Evolutionary conservation across 2,113 vertebrate species (phyloP), one percentile per base, ranked within the genome.

Genomic region (Laticauda colubrina): DNA sequence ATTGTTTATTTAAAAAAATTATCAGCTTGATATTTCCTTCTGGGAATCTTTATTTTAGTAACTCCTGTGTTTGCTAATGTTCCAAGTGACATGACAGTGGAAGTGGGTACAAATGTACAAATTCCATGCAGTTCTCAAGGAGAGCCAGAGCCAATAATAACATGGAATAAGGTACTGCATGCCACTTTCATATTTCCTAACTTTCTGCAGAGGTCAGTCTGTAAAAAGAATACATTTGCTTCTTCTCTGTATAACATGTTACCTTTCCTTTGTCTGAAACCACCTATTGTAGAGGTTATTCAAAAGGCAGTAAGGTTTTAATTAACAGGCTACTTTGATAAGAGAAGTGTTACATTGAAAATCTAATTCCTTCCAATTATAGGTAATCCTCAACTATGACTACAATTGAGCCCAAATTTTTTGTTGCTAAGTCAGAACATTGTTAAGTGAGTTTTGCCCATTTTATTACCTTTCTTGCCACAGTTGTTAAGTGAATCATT

Each of bases 151-250:
- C 99, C 99, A 6, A 97, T 98, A 92, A 98, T 99, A 97, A 99
- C 99, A 64, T 99, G 99, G 99, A 99, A 99, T 97, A 99, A 99
- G 99, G 99, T 99, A 97, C 96, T 97, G 95, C n/a, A 54, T 93
- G 53, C 43, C n/a, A 89, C 3, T 85, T 85, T 29, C 7, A 81
- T 43, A 43, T 81, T 81, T 81, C 75, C 34, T 81, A 39, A 81
- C 34, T 81, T 81, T 6, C n/a, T 75, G 69, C 69, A 75, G n/a
- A 34, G 69, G 39, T 81, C 15, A 81, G 69, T 20, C 34, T 81
- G 18, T 81, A 81, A 39, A 34, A 81, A 39, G 69, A 81, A 18
- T 20, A 39, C 18, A 18, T 39, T 11, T 85, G 3, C n/a, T 69
- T 55, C 0, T 12, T 51, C 0, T 89, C 1, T 90, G 10, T 91